Percentiles rank a stretch among this genome's conserved stretches.
phyloP scores from a whole-genome alignment of 2,113 vertebrate species.

The Glaucomys volans region DNA sequence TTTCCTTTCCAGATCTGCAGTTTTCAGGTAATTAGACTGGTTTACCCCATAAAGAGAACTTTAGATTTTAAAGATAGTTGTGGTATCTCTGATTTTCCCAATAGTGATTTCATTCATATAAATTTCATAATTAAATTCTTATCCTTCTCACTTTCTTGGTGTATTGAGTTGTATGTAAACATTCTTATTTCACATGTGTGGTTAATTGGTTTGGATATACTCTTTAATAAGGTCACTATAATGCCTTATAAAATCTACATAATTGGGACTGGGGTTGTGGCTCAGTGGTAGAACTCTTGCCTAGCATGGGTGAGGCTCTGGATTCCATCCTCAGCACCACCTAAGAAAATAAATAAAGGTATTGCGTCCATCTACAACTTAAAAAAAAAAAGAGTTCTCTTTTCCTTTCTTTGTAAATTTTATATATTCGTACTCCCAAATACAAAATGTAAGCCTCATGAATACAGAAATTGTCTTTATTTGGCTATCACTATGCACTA shows the following conservation, averaged over 20 bases:
- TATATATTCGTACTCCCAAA: neutral
- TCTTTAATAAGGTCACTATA: neutral
- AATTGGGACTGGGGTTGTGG: too few relatives aligned
- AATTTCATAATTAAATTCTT: constrained; percentile 11
- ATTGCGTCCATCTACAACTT: too few relatives aligned
- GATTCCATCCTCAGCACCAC: too few relatives aligned
- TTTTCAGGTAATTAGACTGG: neutral
- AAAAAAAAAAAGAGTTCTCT: neutral
- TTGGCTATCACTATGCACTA: neutral
- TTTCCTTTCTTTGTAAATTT: constrained; percentile 40
- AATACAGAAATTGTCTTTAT: constrained; percentile 11
- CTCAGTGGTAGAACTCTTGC: too few relatives aligned
- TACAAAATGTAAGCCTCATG: neutral
- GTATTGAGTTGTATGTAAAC: neutral
- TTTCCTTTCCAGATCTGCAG: neutral
- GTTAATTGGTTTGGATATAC: neutral
- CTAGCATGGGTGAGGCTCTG: too few relatives aligned
- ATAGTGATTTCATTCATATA: neutral
- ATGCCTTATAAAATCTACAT: constrained; percentile 18
- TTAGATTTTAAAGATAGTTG: neutral
- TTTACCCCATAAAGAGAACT: neutral
- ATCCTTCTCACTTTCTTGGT: neutral
- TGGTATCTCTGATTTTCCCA: neutral
- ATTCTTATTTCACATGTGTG: neutral
- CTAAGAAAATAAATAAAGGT: too few relatives aligned